A percentile compares a stretch with the other conserved stretches of the same genome.
phyloP scores from a whole-genome alignment of 92 coral and sea anemone genomes.

The Actinernus sp. region DNA sequence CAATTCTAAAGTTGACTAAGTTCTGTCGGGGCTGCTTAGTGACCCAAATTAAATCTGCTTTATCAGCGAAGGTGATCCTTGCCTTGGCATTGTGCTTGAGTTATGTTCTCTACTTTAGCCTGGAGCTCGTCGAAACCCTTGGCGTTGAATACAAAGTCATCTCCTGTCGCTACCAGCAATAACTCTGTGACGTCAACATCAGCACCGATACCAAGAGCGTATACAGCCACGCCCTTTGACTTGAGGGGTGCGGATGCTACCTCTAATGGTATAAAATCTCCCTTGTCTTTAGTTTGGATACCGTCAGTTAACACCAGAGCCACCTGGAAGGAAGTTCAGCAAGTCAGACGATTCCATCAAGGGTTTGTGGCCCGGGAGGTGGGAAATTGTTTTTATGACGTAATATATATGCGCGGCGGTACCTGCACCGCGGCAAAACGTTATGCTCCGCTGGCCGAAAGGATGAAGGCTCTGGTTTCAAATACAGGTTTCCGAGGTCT shows the following conservation, averaged over 20 bases:
- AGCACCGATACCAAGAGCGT: slow-evolving; percentile 68
- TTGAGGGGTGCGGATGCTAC: slow-evolving; percentile 67
- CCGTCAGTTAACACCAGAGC: slow-evolving; percentile 72
- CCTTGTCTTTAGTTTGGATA: slow-evolving; percentile 46
- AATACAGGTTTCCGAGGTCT: too few relatives aligned
- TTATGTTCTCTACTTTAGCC: slow-evolving; percentile 47
- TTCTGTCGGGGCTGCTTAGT: too few relatives aligned
- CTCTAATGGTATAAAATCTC: slow-evolving; percentile 16
- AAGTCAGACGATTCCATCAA: too few relatives aligned
- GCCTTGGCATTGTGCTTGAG: slow-evolving; percentile 77
- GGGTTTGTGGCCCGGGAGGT: too few relatives aligned
- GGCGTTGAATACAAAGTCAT: slow-evolving; percentile 57
- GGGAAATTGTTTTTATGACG: too few relatives aligned
- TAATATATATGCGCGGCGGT: too few relatives aligned
- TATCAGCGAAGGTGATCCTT: too few relatives aligned
- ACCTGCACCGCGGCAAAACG: too few relatives aligned
- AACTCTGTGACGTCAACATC: slow-evolving; percentile 42
- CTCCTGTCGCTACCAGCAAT: slow-evolving; percentile 47
- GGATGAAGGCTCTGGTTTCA: too few relatives aligned
- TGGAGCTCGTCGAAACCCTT: slow-evolving; percentile 56
- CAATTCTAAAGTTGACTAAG: too few relatives aligned
- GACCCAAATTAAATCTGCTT: too few relatives aligned
- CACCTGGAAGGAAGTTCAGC: slow-evolving; percentile 20
- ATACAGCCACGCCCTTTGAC: slow-evolving; percentile 55
- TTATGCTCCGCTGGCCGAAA: too few relatives aligned